phyloP scores from a whole-genome alignment of 2,888 invertebrate genomes.

The Chesias legatella region DNA sequence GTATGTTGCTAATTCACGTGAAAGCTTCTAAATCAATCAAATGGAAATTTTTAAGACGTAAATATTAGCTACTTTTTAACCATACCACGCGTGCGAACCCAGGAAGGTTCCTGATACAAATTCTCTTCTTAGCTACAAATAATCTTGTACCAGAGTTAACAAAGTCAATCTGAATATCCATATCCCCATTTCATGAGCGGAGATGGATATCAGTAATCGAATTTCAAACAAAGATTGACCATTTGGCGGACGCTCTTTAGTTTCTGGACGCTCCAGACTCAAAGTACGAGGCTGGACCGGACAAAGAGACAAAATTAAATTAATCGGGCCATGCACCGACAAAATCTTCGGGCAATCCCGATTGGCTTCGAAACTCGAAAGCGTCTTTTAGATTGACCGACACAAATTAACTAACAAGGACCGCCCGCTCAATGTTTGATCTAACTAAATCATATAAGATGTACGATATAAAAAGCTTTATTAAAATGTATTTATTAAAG shows the following conservation, averaged over 20 bases:
- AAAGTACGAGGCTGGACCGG: conserved; percentile 32
- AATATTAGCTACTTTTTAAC: no score
- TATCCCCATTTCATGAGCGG: conserved; percentile 19
- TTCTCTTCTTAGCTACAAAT: no score
- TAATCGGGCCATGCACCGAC: conserved; percentile 71
- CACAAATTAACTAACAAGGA: conserved; percentile 29
- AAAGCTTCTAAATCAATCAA: no score
- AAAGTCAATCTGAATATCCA: conserved; percentile 16
- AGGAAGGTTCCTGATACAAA: no score
- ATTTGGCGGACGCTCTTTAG: conserved; percentile 62
- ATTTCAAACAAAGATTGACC: conserved; percentile 59
- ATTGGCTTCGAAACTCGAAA: conserved; percentile 12
- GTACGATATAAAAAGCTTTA: no score
- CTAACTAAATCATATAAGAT: no score
- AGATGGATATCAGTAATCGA: conserved; percentile 64
- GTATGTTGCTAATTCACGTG: no score
- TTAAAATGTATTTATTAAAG: no score
- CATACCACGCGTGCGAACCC: no score
- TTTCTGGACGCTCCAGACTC: conserved; percentile 42
- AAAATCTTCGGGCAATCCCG: conserved; percentile 46
- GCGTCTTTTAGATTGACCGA: conserved; percentile 54
- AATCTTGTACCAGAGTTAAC: conserved; percentile 9
- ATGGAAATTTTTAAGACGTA: no score
- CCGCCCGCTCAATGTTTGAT: neutral
- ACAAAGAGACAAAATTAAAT: conserved; percentile 76